A percentile compares a stretch with the other conserved stretches of the same genome.
phyloP scores from a whole-genome alignment of 2,888 invertebrate species.

The Pollenia amentaria region DNA sequence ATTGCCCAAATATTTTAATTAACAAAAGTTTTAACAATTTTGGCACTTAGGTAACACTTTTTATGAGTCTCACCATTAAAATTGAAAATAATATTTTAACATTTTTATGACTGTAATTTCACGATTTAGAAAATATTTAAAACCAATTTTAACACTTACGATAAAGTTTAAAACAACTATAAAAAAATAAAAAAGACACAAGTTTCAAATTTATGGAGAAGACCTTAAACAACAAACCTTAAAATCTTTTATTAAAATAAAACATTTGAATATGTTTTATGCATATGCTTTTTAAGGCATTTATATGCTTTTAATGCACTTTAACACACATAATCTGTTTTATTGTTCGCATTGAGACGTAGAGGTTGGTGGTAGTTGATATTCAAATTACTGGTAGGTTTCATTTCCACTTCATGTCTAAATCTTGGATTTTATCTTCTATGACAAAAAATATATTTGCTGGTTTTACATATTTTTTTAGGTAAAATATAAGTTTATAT shows the following conservation, averaged over 20 bases:
- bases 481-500: background rate
- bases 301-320: background rate
- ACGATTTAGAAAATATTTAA: conserved; percentile 36
- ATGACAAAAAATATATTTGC: conserved; percentile 20
- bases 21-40: conserved; percentile 23
- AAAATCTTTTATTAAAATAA: conserved; percentile 34
- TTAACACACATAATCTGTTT: background rate
- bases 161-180: conserved; percentile 52
- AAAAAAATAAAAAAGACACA: background rate
- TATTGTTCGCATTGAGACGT: background rate
- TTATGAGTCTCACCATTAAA: conserved; percentile 19
- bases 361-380: background rate
- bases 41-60: conserved; percentile 14
- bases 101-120: conserved; percentile 51
- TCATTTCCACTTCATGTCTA: conserved; percentile 53
- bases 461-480: background rate
- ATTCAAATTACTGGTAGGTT: conserved; percentile 8
- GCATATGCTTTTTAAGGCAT: background rate
- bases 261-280: background rate
- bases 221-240: conserved; percentile 20
- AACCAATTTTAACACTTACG: conserved; percentile 24
- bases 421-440: conserved; percentile 5
- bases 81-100: conserved; percentile 14
- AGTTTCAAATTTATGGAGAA: background rate
- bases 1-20: background rate